Evolutionary conservation across 2,113 vertebrate genomes (phyloP).

Genomic region (Leptobrachium ailaonicum): DNA sequence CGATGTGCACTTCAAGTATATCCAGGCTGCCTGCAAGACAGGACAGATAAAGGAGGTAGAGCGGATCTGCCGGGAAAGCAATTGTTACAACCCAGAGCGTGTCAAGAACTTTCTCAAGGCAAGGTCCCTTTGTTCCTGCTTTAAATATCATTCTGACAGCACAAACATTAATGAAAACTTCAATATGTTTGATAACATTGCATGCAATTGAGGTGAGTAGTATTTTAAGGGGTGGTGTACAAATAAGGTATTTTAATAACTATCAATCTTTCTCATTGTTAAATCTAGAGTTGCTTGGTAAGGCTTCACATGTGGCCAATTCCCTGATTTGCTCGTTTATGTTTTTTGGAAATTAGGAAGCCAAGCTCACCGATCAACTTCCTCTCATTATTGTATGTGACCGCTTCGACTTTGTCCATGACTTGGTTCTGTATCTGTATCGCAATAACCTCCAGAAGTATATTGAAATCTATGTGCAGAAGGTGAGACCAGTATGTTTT

Average conservation of each 20-base stretch:
- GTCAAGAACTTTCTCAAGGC: conserved; percentile 96
- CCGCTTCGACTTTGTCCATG: conserved; percentile 89
- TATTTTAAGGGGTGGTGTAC: too few species aligned
- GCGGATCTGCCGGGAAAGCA: conserved; percentile 89
- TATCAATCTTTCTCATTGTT: too few species aligned
- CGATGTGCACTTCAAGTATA: conserved; percentile 92
- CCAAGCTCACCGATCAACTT: conserved; percentile 90
- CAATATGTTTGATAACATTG: too few species aligned
- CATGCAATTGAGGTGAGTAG: too few species aligned
- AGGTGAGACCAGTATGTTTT: conserved; percentile 65
- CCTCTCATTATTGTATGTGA: conserved; percentile 93
- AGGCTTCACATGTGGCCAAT: too few species aligned
- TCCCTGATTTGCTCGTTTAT: too few species aligned
- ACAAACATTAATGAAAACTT: too few species aligned
- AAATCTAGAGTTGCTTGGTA: too few species aligned
- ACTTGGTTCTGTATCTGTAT: conserved; percentile 88
- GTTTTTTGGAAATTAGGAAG: conserved; percentile 70
- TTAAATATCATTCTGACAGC: too few species aligned
- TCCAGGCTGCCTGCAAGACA: conserved; percentile 89
- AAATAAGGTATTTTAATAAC: too few species aligned
- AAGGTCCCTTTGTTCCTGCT: neutral
- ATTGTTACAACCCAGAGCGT: conserved; percentile 86
- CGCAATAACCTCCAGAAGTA: conserved; percentile 93
- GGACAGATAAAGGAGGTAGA: conserved; percentile 96
- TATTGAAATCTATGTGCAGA: conserved; percentile 93